These are phyloP conservation scores for Margaritifera margaritifera DNA, from an alignment of 2,888 invertebrate species.

Conservation along the genomic window DNA sequence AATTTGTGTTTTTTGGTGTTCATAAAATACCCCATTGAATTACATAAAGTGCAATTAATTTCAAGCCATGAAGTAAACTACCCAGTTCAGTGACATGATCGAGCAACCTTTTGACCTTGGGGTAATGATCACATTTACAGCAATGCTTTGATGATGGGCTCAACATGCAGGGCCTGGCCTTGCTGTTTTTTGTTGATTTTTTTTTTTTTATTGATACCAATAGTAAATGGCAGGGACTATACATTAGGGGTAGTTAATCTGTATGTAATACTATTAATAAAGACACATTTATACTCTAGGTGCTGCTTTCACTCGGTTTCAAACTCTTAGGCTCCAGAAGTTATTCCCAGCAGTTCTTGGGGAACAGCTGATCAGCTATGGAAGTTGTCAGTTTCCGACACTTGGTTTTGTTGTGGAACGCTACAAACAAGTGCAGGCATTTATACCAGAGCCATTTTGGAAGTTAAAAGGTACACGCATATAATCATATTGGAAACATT, in stretches of 20 bases:
- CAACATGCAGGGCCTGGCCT: neutral
- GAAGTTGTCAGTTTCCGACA: constrained; percentile 99
- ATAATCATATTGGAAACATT: neutral
- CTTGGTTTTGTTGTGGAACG: constrained; percentile 99
- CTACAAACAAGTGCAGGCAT: constrained; percentile 90
- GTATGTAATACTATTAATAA: neutral
- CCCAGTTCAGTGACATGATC: neutral
- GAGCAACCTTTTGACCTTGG: neutral
- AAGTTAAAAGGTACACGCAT: constrained; percentile 78
- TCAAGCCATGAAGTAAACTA: neutral
- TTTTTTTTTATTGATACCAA: neutral
- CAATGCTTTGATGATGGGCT: neutral
- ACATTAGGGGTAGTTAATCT: neutral
- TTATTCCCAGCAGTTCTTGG: constrained; percentile 75
- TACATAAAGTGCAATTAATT: too few relatives aligned
- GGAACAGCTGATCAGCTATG: constrained; percentile 93
- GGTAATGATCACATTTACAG: neutral
- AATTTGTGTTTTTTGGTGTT: too few relatives aligned
- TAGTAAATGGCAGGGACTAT: too few relatives aligned
- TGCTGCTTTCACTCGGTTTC: constrained; percentile 97
- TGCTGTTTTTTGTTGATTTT: neutral
- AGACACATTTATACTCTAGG: constrained; percentile 74
- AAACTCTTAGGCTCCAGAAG: constrained; percentile 90
- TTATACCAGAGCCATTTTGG: constrained; percentile 96
- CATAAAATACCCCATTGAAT: too few relatives aligned